These are phyloP conservation scores for Tetrao urogallus DNA, from an alignment of 2,113 vertebrate genomes.

Conservation along the genomic window DNA sequence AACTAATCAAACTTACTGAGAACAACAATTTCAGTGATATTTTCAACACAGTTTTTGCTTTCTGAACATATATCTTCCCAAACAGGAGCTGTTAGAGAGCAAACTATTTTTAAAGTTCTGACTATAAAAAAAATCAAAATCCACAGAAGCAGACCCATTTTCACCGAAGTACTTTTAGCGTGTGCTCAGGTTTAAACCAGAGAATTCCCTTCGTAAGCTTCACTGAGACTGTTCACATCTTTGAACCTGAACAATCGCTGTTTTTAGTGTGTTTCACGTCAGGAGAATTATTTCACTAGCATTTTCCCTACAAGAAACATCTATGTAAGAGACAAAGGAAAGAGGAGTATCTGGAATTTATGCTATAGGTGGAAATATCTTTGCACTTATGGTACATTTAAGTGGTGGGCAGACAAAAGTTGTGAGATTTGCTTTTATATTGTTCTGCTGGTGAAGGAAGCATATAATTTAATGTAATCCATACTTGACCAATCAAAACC, in stretches of 20 bases:
- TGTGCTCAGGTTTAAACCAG: not conserved
- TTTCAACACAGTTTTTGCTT: not conserved
- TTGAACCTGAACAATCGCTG: not conserved
- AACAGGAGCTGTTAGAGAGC: not conserved
- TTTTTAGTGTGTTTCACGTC: not conserved
- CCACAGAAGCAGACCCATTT: not conserved
- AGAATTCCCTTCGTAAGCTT: not conserved
- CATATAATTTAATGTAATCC: not conserved
- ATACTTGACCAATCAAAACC: not conserved
- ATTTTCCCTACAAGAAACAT: not conserved
- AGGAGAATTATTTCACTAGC: not conserved
- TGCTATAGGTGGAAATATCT: not conserved
- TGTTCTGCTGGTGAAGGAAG: not conserved
- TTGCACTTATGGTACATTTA: not conserved
- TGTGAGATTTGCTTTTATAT: not conserved
- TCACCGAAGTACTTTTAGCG: not conserved
- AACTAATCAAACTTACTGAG: not conserved
- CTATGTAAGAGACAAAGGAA: not conserved
- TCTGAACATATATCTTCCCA: not conserved
- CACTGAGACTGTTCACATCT: not conserved
- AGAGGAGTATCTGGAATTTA: not conserved
- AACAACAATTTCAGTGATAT: not conserved
- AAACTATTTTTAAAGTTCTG: not conserved
- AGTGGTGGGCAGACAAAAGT: not conserved
- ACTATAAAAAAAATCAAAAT: not conserved